Evolutionary conservation across 1,140 invertebrate species (phyloP).

Genomic region (Solenopsis invicta): DNA sequence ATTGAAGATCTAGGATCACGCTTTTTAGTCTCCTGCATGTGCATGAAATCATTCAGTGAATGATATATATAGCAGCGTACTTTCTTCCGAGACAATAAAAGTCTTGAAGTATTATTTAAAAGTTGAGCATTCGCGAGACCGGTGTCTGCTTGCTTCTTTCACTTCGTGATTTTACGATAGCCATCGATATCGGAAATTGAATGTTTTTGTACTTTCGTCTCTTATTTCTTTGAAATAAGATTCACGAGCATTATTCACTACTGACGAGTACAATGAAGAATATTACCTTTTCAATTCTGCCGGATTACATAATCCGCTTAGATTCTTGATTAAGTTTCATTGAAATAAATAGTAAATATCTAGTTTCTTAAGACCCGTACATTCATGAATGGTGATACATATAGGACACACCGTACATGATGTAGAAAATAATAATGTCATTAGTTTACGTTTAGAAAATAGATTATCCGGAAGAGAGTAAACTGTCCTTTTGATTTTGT

Average conservation of each 20-base stretch:
- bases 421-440: not conserved
- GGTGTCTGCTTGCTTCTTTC: not conserved
- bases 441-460: not conserved
- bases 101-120: conserved; percentile 46
- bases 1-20: not conserved
- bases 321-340: conserved; percentile 9
- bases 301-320: conserved; percentile 16
- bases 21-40: not conserved
- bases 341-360: not conserved
- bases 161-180: conserved; percentile 16
- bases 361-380: not conserved
- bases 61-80: too few species aligned
- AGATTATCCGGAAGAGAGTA: not conserved
- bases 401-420: not conserved
- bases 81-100: conserved; percentile 33
- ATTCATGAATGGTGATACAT: not conserved
- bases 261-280: conserved; percentile 7
- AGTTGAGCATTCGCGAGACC: conserved; percentile 23
- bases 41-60: not conserved
- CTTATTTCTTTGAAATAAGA: conserved; percentile 11
- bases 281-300: conserved; percentile 22
- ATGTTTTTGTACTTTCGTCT: conserved; percentile 24
- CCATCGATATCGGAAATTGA: conserved; percentile 38
- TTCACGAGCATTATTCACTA: not conserved
- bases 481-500: not conserved